Conservation (phyloP, 2,113 vertebrate genomes). For the Sinocyclocheilus maitianheensis region DNA sequence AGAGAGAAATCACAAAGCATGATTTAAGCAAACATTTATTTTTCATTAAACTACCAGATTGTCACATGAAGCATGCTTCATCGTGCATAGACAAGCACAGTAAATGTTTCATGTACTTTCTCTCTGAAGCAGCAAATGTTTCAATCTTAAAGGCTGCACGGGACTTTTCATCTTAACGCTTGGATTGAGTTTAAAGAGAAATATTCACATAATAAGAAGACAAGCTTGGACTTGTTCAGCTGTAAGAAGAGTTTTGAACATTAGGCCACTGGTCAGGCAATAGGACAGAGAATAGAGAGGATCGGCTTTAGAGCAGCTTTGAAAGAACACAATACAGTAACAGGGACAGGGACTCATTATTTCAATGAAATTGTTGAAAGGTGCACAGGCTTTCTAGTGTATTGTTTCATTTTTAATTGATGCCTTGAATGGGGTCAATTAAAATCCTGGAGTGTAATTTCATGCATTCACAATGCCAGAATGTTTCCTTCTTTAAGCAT, state of each 20-base stretch:
- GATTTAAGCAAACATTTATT: constrained; percentile 67
- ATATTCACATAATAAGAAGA: constrained; percentile 28
- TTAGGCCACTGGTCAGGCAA: constrained; percentile 39
- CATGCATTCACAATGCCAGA: constrained; percentile 68
- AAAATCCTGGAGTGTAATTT: constrained; percentile 74
- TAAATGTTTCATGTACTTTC: constrained; percentile 59
- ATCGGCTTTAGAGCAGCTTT: constrained; percentile 61
- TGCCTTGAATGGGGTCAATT: constrained; percentile 74
- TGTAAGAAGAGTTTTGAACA: constrained; percentile 33
- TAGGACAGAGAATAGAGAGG: constrained; percentile 54
- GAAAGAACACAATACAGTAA: constrained; percentile 64
- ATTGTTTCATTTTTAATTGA: constrained; percentile 65
- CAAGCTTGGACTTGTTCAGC: constrained; percentile 29
- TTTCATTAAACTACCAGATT: constrained; percentile 62
- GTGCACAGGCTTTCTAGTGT: constrained; percentile 65
- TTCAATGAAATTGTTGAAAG: constrained; percentile 66
- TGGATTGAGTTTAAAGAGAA: constrained; percentile 36
- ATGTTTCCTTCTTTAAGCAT: constrained; percentile 70
- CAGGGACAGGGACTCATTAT: constrained; percentile 62
- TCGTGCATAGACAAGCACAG: constrained; percentile 59
- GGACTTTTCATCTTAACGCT: constrained; percentile 50
- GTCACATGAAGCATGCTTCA: constrained; percentile 48
- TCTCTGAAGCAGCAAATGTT: constrained; percentile 56
- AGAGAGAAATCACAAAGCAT: constrained; percentile 32
- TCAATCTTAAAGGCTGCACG: constrained; percentile 41